These are phyloP conservation scores for Toxostoma redivivum DNA, from an alignment of 2,113 vertebrate genomes.

Conservation along the genomic window DNA sequence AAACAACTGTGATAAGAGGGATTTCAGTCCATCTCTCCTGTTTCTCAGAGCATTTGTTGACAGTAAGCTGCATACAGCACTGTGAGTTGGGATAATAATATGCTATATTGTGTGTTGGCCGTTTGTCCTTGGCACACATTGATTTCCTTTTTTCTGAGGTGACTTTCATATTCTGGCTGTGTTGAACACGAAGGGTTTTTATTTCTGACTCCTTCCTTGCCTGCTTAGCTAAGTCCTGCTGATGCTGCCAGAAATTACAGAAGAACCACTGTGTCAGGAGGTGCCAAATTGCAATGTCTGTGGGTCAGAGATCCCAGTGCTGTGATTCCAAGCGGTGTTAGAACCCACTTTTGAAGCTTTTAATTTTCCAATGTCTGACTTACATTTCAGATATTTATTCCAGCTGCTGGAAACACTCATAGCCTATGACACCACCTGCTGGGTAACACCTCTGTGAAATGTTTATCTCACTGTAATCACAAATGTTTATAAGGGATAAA, in stretches of 20 bases:
- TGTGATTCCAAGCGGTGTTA: rapidly evolving
- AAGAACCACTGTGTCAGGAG: background rate
- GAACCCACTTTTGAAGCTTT: background rate
- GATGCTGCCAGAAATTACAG: background rate
- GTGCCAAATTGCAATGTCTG: background rate
- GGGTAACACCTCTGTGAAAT: background rate
- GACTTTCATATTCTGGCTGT: background rate
- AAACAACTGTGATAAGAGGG: background rate
- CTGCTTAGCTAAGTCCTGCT: background rate
- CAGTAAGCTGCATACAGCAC: background rate
- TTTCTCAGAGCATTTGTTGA: background rate
- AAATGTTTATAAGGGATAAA: background rate
- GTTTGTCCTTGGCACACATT: background rate
- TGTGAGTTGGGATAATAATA: background rate
- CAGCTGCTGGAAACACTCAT: background rate
- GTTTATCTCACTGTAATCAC: background rate
- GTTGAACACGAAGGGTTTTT: background rate
- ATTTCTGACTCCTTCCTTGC: background rate
- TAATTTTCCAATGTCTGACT: background rate
- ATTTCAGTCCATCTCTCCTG: background rate
- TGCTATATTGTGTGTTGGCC: background rate
- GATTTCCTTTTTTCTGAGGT: background rate
- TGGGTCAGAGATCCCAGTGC: background rate
- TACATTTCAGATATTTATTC: background rate
- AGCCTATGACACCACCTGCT: background rate